These are phyloP conservation scores for Pristiophorus japonicus DNA, from an alignment of 2,113 vertebrate genomes.

Conservation along the genomic window DNA sequence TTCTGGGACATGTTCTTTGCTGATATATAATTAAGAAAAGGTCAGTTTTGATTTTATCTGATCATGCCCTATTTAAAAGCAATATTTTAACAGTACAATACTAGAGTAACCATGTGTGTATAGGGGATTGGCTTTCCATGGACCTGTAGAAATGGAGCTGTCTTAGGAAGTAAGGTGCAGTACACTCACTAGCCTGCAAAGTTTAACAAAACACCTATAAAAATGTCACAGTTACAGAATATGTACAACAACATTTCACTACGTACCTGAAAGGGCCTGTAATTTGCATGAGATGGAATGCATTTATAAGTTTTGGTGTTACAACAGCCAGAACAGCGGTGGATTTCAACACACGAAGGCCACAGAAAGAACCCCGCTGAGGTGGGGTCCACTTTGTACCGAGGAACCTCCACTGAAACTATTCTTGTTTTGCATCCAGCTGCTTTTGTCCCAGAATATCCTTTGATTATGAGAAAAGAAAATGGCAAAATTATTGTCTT, in stretches of 20 bases:
- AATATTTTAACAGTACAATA: background rate
- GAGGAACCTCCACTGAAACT: conserved; percentile 16
- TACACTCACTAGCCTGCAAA: background rate
- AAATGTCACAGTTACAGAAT: background rate
- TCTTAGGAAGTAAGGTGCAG: background rate
- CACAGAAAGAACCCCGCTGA: conserved; percentile 29
- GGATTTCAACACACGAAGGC: conserved; percentile 28
- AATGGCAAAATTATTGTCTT: background rate
- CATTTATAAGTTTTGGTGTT: conserved; percentile 29
- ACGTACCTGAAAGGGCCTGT: conserved; percentile 27
- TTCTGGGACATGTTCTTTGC: background rate
- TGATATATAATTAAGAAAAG: background rate
- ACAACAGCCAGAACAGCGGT: conserved; percentile 30
- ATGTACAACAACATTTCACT: background rate
- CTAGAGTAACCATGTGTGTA: background rate
- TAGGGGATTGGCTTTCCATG: background rate
- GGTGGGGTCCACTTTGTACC: conserved; percentile 27
- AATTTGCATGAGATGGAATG: background rate
- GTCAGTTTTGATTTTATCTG: background rate
- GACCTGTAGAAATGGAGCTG: background rate
- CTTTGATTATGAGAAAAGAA: background rate
- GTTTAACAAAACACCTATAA: background rate
- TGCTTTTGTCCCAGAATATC: background rate
- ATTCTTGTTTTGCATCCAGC: conserved; percentile 24
- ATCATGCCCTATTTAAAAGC: background rate